Conservation (phyloP, 2,113 vertebrate species). For the Rousettus leschenaultii region DNA sequence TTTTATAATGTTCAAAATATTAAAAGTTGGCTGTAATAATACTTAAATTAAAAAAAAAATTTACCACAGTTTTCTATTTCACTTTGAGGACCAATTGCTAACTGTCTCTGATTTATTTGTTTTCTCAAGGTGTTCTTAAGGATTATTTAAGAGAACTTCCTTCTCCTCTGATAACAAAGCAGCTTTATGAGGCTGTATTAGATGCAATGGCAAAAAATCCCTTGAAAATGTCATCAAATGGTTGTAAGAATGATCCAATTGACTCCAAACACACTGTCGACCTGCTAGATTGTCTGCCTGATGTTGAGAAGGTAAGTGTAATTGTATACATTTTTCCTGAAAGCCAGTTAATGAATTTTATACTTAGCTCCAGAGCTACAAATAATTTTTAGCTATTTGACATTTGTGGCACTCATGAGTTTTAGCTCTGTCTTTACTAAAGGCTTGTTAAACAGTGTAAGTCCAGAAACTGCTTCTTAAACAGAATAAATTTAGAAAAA, state of each 20-base stretch:
- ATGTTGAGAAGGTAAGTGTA: slow-evolving; percentile 91
- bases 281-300: slow-evolving; percentile 91
- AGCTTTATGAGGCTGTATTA: slow-evolving; percentile 94
- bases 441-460: background rate
- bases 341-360: background rate
- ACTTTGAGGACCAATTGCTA: background rate
- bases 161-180: slow-evolving; percentile 94
- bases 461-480: background rate
- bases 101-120: slow-evolving; percentile 47
- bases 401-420: background rate
- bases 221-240: slow-evolving; percentile 86
- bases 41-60: background rate
- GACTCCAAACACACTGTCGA: slow-evolving; percentile 89
- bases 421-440: background rate
- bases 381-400: background rate
- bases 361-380: background rate
- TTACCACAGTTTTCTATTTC: background rate
- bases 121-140: slow-evolving; percentile 92
- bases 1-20: slow-evolving; percentile 36
- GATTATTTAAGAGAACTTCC: slow-evolving; percentile 97
- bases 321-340: background rate
- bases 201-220: slow-evolving; percentile 91
- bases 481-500: slow-evolving; percentile 7
- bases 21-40: background rate
- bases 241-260: slow-evolving; percentile 90